Evolutionary conservation across 2,797 vertebrate genomes (phyloP), one percentile per base, ranked within the genome.

Genomic region (Sebastes iracundus): DNA sequence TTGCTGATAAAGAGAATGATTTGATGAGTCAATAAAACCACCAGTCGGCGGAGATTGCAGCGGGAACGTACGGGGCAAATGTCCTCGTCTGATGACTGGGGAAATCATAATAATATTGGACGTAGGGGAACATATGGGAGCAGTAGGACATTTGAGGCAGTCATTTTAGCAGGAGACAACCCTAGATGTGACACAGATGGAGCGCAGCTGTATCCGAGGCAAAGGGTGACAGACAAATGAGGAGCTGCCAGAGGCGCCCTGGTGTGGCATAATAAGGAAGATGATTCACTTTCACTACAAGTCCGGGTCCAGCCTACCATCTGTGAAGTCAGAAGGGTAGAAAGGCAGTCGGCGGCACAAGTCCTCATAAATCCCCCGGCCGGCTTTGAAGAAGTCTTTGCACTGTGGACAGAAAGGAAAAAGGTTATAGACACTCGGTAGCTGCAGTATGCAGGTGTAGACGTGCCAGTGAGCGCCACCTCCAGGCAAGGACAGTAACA

Each of bases 301-400:
- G 74, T 75, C 75, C 75, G 81, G 70, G 87, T 84, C 77, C 79
- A 68, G 77, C 93, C 77, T 91, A 94, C 93, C 91, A 84, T 95
- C 96, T 7, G 98, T 99, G 94, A 98, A 99, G 93, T 99, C 98
- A 72, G 98, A 95, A 1, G 96, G 92, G 84, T 98, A 99, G 90
- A 97, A 93, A 4, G 98, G 97, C 76, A 98, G 93, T 73, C 98
- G 94, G 87, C 96, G 96, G 79, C 96, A 95, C 33, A 99, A 88
- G 95, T 99, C 98, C 88, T 98, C 96, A 86, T 96, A 96, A 94
- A 99, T 98, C 82, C 98, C 98, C 81, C 95, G 96, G 82, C 98
- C 98, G 22, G 96, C 92, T 74, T 82, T 95, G 85, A 98, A 93
- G 88, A 99, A 98, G 71, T 98, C 97, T 80, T 94, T 94, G 88